These are phyloP conservation scores for Micoletzkya japonica DNA, from an alignment of 2,888 invertebrate genomes.

Conservation along the genomic window DNA sequence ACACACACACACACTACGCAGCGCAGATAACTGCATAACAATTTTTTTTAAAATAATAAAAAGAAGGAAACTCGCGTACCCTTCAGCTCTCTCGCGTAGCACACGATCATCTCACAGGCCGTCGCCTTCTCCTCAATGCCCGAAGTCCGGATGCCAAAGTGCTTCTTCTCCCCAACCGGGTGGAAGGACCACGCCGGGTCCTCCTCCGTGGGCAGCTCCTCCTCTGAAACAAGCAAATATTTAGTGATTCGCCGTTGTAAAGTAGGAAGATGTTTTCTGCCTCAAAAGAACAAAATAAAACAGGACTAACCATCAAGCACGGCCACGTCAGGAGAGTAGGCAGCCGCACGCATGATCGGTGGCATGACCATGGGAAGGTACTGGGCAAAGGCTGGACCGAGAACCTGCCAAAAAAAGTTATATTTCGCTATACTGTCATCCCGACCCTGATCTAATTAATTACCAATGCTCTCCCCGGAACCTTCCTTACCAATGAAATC, in stretches of 20 bases:
- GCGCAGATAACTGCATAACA: no score
- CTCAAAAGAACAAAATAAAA: neutral
- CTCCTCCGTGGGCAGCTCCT: constrained; percentile 76
- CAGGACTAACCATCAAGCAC: constrained; percentile 78
- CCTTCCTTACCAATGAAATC: no score
- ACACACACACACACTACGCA: no score
- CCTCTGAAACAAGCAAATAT: constrained; percentile 62
- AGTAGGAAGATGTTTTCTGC: neutral
- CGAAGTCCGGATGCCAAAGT: constrained; percentile 89
- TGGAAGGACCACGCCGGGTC: constrained; percentile 93
- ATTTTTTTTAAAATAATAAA: no score
- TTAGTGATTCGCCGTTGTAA: neutral
- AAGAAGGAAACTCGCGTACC: no score
- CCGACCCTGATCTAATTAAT: no score
- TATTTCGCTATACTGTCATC: no score
- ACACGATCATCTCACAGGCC: constrained; percentile 93
- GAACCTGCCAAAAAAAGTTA: constrained; percentile 33
- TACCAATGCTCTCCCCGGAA: no score
- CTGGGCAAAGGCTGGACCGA: constrained; percentile 70
- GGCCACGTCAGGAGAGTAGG: constrained; percentile 89
- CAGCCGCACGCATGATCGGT: constrained; percentile 86
- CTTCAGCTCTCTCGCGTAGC: constrained; percentile 88
- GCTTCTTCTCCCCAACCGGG: constrained; percentile 84
- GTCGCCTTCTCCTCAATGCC: constrained; percentile 93
- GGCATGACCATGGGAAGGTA: constrained; percentile 94